Evolutionary conservation across 35 echinoderm and acorn worm species (phyloP).

Genomic region (Ptychodera flava): DNA sequence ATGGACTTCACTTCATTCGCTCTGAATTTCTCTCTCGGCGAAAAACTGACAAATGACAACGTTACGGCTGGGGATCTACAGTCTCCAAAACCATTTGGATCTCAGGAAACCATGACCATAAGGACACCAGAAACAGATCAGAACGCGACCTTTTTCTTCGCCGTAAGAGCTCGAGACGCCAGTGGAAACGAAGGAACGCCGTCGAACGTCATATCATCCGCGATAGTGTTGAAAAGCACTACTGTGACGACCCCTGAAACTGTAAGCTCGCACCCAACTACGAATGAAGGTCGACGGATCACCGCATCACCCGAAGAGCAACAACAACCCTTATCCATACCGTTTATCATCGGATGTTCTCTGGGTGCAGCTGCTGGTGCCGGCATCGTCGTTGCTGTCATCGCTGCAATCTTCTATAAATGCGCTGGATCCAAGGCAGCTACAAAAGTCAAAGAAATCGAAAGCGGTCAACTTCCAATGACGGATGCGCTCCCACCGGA

Average conservation of each 20-base stretch:
- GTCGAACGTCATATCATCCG: slow-evolving; percentile 19
- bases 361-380: background rate
- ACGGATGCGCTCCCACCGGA: too few species aligned
- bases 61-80: background rate
- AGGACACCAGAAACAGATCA: background rate
- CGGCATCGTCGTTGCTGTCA: background rate
- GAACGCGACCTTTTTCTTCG: slow-evolving; percentile 34
- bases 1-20: background rate
- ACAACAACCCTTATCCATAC: background rate
- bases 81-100: background rate
- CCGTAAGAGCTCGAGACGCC: slow-evolving; percentile 18
- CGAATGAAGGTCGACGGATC: background rate
- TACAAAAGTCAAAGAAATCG: background rate
- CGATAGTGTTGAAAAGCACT: background rate
- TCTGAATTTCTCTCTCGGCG: background rate
- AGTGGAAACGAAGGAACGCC: slow-evolving; percentile 19
- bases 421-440: background rate
- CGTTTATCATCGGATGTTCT: background rate
- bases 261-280: background rate
- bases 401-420: background rate
- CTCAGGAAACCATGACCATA: slow-evolving; percentile 4
- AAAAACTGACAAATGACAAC: background rate
- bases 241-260: background rate
- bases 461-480: background rate
- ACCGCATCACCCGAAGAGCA: background rate